These are phyloP conservation scores for Sycophila texana DNA, from an alignment of 2,888 invertebrate species.

Conservation along the genomic window DNA sequence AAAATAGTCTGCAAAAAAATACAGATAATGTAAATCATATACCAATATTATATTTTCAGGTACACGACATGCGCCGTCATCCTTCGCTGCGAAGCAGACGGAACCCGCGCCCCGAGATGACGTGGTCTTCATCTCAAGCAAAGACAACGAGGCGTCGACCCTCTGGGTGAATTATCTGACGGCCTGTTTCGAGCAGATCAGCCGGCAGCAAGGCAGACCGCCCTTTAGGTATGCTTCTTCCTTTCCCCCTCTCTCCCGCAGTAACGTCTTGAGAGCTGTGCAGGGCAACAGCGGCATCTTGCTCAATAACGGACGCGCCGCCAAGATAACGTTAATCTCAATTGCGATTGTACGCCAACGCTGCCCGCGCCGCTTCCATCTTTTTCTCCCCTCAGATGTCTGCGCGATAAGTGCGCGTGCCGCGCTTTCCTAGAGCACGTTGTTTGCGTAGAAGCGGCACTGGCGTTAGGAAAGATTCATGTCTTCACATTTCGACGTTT, in stretches of 20 bases:
- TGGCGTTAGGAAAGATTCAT: no score
- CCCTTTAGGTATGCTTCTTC: constrained; percentile 72
- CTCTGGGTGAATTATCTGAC: constrained; percentile 89
- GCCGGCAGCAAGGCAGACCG: constrained; percentile 86
- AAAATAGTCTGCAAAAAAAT: no score
- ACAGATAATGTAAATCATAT: no score
- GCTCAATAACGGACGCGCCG: no score
- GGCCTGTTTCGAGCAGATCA: constrained; percentile 89
- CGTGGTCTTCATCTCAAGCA: constrained; percentile 87
- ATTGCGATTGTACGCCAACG: no score
- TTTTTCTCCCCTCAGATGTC: neutral
- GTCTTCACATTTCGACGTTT: no score
- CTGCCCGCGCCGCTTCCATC: neutral
- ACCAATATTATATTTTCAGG: constrained; percentile 59
- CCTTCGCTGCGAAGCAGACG: constrained; percentile 48
- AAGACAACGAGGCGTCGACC: constrained; percentile 86
- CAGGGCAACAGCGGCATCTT: no score
- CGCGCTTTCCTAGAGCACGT: no score
- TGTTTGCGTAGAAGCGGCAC: no score
- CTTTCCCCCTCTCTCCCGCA: no score
- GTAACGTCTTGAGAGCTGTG: neutral
- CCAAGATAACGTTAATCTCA: no score
- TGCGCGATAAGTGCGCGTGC: no score
- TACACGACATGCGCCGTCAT: constrained; percentile 62
- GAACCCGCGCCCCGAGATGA: constrained; percentile 82